A percentile compares a stretch with the other conserved stretches of the same genome.
Conservation (phyloP, 1,140 invertebrate genomes). For the Oscheius sp. region DNA sequence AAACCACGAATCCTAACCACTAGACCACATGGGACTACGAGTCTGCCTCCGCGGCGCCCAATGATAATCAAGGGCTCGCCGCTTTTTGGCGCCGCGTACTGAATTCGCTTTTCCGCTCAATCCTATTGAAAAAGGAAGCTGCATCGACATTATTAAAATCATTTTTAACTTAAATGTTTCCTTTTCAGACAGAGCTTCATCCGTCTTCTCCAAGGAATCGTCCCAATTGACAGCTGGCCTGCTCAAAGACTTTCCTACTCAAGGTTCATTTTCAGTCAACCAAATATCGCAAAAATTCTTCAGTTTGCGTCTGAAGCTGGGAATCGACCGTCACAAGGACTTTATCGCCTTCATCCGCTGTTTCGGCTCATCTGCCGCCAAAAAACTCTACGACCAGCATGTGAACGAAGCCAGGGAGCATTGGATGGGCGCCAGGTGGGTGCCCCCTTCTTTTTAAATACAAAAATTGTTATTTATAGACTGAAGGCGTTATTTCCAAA, state of each 20-base stretch:
- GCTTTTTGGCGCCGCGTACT: no score
- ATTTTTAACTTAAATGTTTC: no score
- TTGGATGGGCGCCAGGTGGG: slow-evolving; percentile 43
- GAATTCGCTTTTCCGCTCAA: no score
- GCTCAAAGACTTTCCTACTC: background rate
- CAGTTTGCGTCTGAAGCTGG: background rate
- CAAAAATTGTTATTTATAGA: background rate
- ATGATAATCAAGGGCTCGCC: no score
- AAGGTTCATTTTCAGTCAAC: background rate
- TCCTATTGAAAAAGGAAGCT: no score
- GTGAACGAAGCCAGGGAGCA: slow-evolving; percentile 37
- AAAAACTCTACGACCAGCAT: slow-evolving; percentile 43
- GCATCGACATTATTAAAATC: no score
- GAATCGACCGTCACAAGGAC: background rate
- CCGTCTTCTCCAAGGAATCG: background rate
- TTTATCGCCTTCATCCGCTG: slow-evolving; percentile 30
- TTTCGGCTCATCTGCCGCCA: slow-evolving; percentile 41
- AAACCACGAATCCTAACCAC: slow-evolving; percentile 78
- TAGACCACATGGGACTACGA: slow-evolving; percentile 38
- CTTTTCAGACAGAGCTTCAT: background rate
- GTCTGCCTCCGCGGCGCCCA: no score
- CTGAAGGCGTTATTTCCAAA: slow-evolving; percentile 26
- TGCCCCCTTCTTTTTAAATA: background rate
- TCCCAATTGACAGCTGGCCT: slow-evolving; percentile 8
- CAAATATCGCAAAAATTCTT: background rate